Evolutionary conservation across 2,113 vertebrate genomes (phyloP).

Genomic region (Syngnathus scovelli): DNA sequence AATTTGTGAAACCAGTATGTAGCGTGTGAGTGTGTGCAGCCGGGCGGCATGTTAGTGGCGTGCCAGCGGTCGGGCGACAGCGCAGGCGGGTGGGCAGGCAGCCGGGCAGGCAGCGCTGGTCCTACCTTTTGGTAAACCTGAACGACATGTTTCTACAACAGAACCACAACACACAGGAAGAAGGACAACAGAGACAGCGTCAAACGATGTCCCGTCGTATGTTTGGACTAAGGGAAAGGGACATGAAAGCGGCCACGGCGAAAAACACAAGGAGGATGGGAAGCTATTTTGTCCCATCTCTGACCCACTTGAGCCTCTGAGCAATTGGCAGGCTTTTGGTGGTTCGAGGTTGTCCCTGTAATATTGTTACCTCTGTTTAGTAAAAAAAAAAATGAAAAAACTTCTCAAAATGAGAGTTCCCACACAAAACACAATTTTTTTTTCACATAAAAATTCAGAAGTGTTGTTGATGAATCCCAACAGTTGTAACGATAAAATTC

Average conservation of each 20-base stretch:
- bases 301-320: no score
- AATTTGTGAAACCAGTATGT: neutral
- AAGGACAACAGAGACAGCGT: neutral
- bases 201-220: neutral
- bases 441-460: no score
- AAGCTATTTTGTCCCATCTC: no score
- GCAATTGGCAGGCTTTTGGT: no score
- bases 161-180: constrained; percentile 92
- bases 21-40: constrained; percentile 3
- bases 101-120: constrained; percentile 73
- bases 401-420: no score
- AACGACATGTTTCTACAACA: constrained; percentile 99
- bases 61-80: constrained; percentile 69
- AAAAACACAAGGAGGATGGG: neutral
- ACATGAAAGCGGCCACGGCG: neutral
- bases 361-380: no score
- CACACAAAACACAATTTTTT: no score
- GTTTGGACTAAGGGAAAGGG: no score
- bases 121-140: constrained; percentile 99
- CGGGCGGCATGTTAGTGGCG: constrained; percentile 71
- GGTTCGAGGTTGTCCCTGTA: no score
- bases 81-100: constrained; percentile 54
- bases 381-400: no score
- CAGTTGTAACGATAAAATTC: no score
- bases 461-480: no score